Conservation (phyloP, 2,888 invertebrate species). For the Lasioglossum calceatum region DNA sequence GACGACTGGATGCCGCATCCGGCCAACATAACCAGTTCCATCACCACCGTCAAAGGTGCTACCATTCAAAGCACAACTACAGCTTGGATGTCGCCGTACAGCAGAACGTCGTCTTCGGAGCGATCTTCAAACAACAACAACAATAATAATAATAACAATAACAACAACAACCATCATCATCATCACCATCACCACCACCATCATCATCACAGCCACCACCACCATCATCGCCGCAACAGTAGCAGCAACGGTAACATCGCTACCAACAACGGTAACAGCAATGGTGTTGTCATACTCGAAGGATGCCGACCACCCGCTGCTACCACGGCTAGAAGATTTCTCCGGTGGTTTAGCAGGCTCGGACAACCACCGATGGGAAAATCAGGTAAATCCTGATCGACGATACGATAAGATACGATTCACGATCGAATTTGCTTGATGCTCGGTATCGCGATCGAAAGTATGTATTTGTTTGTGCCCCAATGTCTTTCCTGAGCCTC, state of each 20-base stretch:
- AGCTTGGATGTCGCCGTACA: constrained; percentile 81
- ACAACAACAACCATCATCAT: constrained; percentile 67
- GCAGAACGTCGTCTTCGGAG: constrained; percentile 71
- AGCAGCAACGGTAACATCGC: not conserved
- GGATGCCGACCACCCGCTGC: constrained; percentile 80
- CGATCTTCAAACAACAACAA: constrained; percentile 67
- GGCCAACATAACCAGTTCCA: constrained; percentile 78
- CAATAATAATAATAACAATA: constrained; percentile 69
- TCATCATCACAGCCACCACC: not conserved
- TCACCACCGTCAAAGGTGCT: constrained; percentile 78
- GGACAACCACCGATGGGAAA: constrained; percentile 86
- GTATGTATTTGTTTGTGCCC: not conserved
- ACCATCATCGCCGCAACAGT: not conserved
- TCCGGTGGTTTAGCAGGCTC: constrained; percentile 86
- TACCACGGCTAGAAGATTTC: constrained; percentile 85
- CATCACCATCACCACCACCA: constrained; percentile 66
- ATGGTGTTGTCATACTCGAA: constrained; percentile 79
- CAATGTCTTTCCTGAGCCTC: too few relatives aligned
- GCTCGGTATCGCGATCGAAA: not conserved
- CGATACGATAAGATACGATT: not conserved
- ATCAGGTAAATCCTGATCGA: constrained; percentile 79
- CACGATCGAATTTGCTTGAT: not conserved
- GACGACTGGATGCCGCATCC: constrained; percentile 80
- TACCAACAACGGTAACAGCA: constrained; percentile 70
- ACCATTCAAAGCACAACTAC: constrained; percentile 78